phyloP scores from a whole-genome alignment of 2,797 vertebrate species.

The Eptatretus atami region DNA sequence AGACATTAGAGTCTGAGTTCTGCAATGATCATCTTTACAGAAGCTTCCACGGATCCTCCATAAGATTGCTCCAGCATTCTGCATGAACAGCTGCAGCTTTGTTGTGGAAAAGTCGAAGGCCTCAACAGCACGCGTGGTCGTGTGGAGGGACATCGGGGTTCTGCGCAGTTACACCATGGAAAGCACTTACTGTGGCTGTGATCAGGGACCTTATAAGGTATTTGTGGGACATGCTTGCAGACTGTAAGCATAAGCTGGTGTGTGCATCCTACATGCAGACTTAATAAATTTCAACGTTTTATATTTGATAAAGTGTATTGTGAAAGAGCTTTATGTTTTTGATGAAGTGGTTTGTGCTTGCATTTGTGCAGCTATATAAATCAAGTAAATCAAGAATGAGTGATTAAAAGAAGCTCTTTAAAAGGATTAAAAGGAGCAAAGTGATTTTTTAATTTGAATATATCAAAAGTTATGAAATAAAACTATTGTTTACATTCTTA shows the following conservation, averaged over 20 bases:
- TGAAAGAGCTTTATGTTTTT: constrained; percentile 7
- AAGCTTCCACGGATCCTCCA: constrained; percentile 66
- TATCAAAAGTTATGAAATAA: no score
- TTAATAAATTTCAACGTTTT: not conserved
- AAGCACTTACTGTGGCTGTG: constrained; percentile 79
- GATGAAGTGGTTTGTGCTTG: no score
- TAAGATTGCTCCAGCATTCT: constrained; percentile 71
- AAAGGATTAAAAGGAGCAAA: no score
- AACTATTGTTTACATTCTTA: no score
- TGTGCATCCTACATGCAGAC: not conserved
- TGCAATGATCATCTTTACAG: constrained; percentile 14
- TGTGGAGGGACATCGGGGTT: constrained; percentile 85
- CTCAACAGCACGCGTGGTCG: constrained; percentile 73
- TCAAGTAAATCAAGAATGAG: no score
- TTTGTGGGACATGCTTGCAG: not conserved
- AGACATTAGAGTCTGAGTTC: no score
- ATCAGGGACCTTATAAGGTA: constrained; percentile 94
- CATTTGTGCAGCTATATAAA: no score
- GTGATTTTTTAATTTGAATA: no score
- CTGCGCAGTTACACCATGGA: constrained; percentile 96
- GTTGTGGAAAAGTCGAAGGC: constrained; percentile 93
- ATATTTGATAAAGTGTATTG: constrained; percentile 5
- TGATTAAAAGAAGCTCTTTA: no score
- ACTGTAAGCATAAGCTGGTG: no score
- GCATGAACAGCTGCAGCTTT: constrained; percentile 80